Conservation (phyloP, 2,797 vertebrate genomes). For the Coregonus sp. region DNA sequence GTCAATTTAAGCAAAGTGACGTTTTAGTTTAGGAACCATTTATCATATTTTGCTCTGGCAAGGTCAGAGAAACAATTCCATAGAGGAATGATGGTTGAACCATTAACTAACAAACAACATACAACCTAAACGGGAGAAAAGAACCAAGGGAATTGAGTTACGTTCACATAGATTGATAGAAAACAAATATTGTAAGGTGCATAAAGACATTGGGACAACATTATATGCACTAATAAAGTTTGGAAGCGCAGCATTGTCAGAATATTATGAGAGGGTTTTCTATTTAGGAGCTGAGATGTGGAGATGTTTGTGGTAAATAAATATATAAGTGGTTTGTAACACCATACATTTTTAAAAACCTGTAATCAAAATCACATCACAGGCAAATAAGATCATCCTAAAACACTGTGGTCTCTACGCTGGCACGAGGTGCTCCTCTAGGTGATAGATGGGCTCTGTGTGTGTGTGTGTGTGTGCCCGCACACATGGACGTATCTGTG, state of each 20-base stretch:
- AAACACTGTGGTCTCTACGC: constrained; percentile 55
- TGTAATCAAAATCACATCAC: constrained; percentile 71
- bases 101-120: constrained; percentile 49
- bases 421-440: constrained; percentile 66
- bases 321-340: constrained; percentile 65
- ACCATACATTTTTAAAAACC: constrained; percentile 68
- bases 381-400: constrained; percentile 67
- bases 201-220: constrained; percentile 36
- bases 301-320: constrained; percentile 53
- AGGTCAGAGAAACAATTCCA: constrained; percentile 55
- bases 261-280: constrained; percentile 47
- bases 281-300: constrained; percentile 47
- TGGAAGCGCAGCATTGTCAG: constrained; percentile 57
- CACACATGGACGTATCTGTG: constrained; percentile 31
- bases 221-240: constrained; percentile 55
- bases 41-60: constrained; percentile 44
- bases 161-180: constrained; percentile 47
- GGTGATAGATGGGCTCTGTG: constrained; percentile 70
- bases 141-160: constrained; percentile 55
- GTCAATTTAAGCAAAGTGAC: constrained; percentile 40
- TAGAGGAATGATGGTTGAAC: constrained; percentile 23
- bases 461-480: constrained; percentile 41
- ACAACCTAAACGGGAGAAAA: constrained; percentile 18
- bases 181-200: constrained; percentile 54
- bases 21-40: constrained; percentile 22